These are phyloP conservation scores for Ormyrus labotus DNA, from an alignment of 2,888 invertebrate species.

Conservation along the genomic window DNA sequence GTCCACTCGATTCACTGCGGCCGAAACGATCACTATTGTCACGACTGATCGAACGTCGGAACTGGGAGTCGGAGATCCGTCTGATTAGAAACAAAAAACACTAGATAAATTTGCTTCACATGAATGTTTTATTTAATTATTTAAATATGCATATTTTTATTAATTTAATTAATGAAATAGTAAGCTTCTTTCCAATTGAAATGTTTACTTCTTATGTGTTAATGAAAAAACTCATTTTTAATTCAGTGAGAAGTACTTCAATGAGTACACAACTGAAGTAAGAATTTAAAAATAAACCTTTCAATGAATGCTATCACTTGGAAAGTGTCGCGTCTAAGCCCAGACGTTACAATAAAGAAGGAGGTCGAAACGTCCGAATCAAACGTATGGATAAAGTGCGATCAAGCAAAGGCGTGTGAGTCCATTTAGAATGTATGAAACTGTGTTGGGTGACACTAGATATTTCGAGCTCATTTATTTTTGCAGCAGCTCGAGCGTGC, in stretches of 20 bases:
- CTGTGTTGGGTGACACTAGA: slow-evolving; percentile 48
- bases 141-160: too few relatives aligned
- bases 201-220: too few relatives aligned
- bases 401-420: slow-evolving; percentile 41
- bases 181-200: too few relatives aligned
- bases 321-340: background rate
- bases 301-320: background rate
- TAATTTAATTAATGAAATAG: too few relatives aligned
- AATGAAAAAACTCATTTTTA: too few relatives aligned
- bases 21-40: slow-evolving; percentile 69
- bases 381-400: slow-evolving; percentile 26
- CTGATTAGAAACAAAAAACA: slow-evolving; percentile 57
- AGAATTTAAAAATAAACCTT: background rate
- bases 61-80: slow-evolving; percentile 71
- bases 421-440: slow-evolving; percentile 50
- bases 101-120: background rate
- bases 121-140: too few relatives aligned
- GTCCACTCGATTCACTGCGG: slow-evolving; percentile 65
- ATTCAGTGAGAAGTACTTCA: too few relatives aligned
- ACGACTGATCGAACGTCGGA: slow-evolving; percentile 69
- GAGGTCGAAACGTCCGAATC: background rate
- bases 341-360: slow-evolving; percentile 2
- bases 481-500: slow-evolving; percentile 42
- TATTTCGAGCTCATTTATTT: slow-evolving; percentile 61
- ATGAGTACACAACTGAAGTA: too few relatives aligned